Conservation (phyloP, 2,113 vertebrate genomes). For the Scomber colias region DNA sequence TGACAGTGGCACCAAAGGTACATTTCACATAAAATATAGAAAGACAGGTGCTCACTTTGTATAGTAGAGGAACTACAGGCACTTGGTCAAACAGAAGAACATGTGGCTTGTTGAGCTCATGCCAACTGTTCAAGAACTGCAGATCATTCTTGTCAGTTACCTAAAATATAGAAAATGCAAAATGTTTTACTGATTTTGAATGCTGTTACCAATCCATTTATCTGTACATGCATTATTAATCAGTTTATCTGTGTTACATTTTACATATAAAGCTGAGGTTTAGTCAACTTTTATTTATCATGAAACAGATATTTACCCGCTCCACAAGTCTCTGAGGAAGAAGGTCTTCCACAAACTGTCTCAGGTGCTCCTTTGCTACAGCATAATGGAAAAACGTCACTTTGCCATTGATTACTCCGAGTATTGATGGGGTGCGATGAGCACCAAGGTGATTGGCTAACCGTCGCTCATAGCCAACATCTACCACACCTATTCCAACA, state of each 20-base stretch:
- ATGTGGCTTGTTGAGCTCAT: slow-evolving; percentile 94
- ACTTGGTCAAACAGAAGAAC: slow-evolving; percentile 95
- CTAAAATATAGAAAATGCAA: slow-evolving; percentile 73
- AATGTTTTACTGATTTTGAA: neutral
- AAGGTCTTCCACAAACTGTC: slow-evolving; percentile 94
- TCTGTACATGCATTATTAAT: too few relatives aligned
- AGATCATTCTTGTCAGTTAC: slow-evolving; percentile 93
- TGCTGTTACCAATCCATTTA: neutral
- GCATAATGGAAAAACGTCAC: slow-evolving; percentile 95
- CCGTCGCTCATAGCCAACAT: slow-evolving; percentile 93
- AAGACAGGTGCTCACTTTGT: slow-evolving; percentile 84
- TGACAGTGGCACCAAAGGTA: neutral
- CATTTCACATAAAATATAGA: neutral
- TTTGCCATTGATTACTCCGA: slow-evolving; percentile 93
- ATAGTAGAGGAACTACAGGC: slow-evolving; percentile 88
- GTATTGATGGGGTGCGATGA: slow-evolving; percentile 93
- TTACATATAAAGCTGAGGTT: neutral
- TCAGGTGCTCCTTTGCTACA: slow-evolving; percentile 90
- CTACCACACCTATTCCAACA: slow-evolving; percentile 94
- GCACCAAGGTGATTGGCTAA: slow-evolving; percentile 95
- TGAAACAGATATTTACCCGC: slow-evolving; percentile 82
- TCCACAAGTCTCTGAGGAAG: slow-evolving; percentile 94
- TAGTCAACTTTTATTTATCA: neutral
- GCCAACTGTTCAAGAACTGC: slow-evolving; percentile 92
- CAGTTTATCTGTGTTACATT: too few relatives aligned